Evolutionary conservation across 2,797 vertebrate genomes (phyloP).

Genomic region (Leucoraja ocellata): DNA sequence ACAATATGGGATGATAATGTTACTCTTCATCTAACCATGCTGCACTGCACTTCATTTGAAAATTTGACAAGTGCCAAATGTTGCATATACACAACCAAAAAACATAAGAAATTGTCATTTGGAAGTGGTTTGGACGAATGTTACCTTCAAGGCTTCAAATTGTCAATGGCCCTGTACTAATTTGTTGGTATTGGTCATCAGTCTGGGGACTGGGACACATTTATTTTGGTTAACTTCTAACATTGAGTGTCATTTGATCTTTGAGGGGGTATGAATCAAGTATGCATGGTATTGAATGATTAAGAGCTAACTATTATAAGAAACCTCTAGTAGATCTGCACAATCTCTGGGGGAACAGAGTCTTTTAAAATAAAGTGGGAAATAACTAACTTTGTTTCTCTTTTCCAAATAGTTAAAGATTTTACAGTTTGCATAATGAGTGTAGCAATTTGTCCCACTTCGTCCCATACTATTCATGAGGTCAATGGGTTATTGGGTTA

Average conservation of each 20-base stretch:
- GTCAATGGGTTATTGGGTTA: not conserved
- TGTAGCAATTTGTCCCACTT: not conserved
- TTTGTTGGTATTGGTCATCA: not conserved
- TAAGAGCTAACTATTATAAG: not conserved
- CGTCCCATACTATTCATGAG: not conserved
- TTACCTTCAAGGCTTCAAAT: not conserved
- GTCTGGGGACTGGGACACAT: not conserved
- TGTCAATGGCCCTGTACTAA: not conserved
- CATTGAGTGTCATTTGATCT: not conserved
- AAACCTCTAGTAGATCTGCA: not conserved
- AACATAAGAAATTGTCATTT: not conserved
- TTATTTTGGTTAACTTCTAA: not conserved
- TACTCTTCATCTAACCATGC: not conserved
- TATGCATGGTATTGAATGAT: not conserved
- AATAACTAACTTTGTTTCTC: not conserved
- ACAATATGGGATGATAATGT: not conserved
- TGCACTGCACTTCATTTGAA: not conserved
- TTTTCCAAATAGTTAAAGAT: not conserved
- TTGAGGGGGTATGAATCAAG: not conserved
- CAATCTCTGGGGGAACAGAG: not conserved
- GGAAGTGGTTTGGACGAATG: not conserved
- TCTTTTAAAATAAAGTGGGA: not conserved
- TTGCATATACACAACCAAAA: not conserved
- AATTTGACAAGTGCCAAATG: not conserved
- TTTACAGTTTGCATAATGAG: not conserved